Percentiles rank a stretch among this genome's conserved stretches.
These are phyloP conservation scores for Selene dorsalis DNA, from an alignment of 2,797 vertebrate genomes.

Conservation along the genomic window DNA sequence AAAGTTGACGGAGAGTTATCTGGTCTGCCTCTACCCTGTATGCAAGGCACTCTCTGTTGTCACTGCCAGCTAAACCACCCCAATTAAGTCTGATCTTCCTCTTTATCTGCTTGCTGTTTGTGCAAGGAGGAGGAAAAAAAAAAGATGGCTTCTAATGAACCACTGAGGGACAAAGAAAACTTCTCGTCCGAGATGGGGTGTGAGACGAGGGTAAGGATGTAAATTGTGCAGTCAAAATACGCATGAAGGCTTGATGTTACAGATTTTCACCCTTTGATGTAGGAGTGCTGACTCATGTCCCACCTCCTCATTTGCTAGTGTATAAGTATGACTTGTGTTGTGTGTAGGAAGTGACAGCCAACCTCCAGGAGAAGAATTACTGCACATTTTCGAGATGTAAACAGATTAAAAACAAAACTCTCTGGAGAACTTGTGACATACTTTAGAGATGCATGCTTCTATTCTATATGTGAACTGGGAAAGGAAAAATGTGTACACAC, in stretches of 20 bases:
- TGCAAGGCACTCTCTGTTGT: slow-evolving; percentile 52
- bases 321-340: slow-evolving; percentile 66
- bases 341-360: slow-evolving; percentile 74
- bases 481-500: no score
- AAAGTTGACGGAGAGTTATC: slow-evolving; percentile 67
- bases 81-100: slow-evolving; percentile 68
- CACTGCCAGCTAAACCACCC: slow-evolving; percentile 49
- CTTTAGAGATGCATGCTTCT: not conserved
- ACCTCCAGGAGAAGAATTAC: slow-evolving; percentile 58
- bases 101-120: slow-evolving; percentile 57
- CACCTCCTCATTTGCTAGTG: slow-evolving; percentile 74
- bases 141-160: slow-evolving; percentile 56
- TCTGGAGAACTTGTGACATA: not conserved
- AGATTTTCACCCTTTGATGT: slow-evolving; percentile 59
- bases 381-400: slow-evolving; percentile 46
- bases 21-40: slow-evolving; percentile 34
- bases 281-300: slow-evolving; percentile 72
- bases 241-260: slow-evolving; percentile 53
- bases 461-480: not conserved
- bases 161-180: slow-evolving; percentile 26
- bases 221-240: slow-evolving; percentile 41
- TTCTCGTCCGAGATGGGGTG: slow-evolving; percentile 18
- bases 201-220: slow-evolving; percentile 29
- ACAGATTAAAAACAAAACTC: not conserved
- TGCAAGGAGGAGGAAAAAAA: not conserved